A percentile compares a stretch with the other conserved stretches of the same genome.
Conservation (phyloP, 1,140 invertebrate species). For the Ceratina japonica region DNA sequence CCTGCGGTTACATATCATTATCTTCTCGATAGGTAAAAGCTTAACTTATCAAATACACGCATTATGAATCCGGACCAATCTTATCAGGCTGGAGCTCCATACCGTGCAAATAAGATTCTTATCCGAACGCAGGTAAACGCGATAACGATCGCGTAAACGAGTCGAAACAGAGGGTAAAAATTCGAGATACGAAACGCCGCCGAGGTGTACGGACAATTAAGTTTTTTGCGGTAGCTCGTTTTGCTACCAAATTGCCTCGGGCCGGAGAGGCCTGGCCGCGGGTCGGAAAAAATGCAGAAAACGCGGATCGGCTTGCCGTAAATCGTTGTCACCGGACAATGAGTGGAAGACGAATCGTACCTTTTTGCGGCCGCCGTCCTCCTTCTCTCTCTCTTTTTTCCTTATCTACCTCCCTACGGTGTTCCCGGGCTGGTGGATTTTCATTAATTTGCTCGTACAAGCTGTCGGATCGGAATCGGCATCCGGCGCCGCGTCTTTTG, state of each 20-base stretch:
- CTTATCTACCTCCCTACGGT: background rate
- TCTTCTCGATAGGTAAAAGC: too few species aligned
- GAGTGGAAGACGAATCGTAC: constrained; percentile 41
- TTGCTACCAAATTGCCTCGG: constrained; percentile 32
- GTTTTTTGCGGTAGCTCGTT: constrained; percentile 29
- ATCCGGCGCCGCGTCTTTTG: constrained; percentile 58
- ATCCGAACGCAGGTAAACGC: background rate
- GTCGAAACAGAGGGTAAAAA: constrained; percentile 10
- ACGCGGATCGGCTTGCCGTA: constrained; percentile 36
- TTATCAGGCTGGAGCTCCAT: background rate
- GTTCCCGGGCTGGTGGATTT: constrained; percentile 45
- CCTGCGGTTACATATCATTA: too few species aligned
- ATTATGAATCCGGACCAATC: background rate
- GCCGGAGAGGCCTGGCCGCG: background rate
- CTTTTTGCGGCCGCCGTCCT: constrained; percentile 8
- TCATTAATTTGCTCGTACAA: constrained; percentile 61
- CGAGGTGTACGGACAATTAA: constrained; percentile 31
- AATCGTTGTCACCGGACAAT: constrained; percentile 39
- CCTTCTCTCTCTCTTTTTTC: background rate
- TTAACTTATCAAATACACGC: too few species aligned
- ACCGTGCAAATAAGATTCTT: constrained; percentile 8
- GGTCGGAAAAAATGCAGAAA: constrained; percentile 41
- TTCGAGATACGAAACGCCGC: background rate
- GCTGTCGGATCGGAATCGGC: constrained; percentile 56
- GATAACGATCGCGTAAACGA: constrained; percentile 18